A percentile compares a stretch with the other conserved stretches of the same genome.
Conservation (phyloP, 2,888 invertebrate species). For the Phengaris alcon region DNA sequence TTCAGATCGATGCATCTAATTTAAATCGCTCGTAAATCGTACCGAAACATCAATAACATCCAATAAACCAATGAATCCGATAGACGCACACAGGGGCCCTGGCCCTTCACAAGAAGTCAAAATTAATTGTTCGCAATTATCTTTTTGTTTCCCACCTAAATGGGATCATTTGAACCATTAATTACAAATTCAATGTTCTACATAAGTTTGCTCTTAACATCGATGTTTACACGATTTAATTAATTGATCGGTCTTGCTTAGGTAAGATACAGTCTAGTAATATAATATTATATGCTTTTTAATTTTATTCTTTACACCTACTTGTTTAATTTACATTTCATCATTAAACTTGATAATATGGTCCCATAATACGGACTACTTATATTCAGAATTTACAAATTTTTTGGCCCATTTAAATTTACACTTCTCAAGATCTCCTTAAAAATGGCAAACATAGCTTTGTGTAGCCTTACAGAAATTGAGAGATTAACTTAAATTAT, state of each 20-base stretch:
- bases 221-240: constrained; percentile 3
- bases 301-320: too few species aligned
- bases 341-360: too few species aligned
- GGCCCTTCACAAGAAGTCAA: constrained; percentile 64
- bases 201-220: constrained; percentile 24
- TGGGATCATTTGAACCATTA: constrained; percentile 62
- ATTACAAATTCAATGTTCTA: constrained; percentile 54
- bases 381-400: too few species aligned
- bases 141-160: constrained; percentile 67
- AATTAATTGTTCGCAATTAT: constrained; percentile 75
- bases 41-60: background rate
- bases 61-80: constrained; percentile 59
- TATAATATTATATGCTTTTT: background rate
- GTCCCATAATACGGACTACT: too few species aligned
- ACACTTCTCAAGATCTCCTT: too few species aligned
- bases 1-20: background rate
- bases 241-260: background rate
- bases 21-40: constrained; percentile 11
- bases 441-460: too few species aligned
- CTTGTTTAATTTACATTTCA: too few species aligned
- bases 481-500: too few species aligned
- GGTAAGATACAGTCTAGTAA: background rate
- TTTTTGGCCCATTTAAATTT: too few species aligned
- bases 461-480: too few species aligned
- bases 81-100: constrained; percentile 49